Base-by-base conservation (phyloP, 2,888 invertebrate species). In the Melieria crassipennis region DNA sequence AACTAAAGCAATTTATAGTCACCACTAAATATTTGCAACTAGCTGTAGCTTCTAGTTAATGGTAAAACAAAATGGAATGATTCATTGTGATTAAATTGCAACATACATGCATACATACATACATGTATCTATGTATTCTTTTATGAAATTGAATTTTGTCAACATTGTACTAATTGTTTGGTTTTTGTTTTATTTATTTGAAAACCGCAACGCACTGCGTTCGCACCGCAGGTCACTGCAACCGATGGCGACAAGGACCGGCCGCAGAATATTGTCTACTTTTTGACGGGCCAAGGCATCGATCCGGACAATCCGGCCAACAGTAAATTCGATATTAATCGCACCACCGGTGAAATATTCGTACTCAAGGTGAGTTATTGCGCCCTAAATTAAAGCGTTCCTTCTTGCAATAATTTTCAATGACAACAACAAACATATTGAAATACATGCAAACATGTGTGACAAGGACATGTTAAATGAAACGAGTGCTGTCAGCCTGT, bases 221-320 rank as follows among this genome's bases (percentile, higher is more conserved):
- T 69, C 45, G 62, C 50, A 60, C 79, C 79, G 57, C 88, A 98
- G 98, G 98, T 98, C 77, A 94, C 94, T 72, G 98, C 98, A 57
- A 96, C 95, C 9, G 98, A 98, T 87, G 97, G 97, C 65, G 98
- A 98, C 88, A 94, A 95, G 85, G 97, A 97, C 86, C 91, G 98
- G 77, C 94, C 94, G 70, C 97, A 97, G 87, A 94, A 96, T 87
- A 97, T 98, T 86, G 96, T 97, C 50, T 98, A 98, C 88, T 96
- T 97, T 88, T 89, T 97, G 75, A 97, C 97, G 50, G 97, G 97
- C 11, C 97, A 97, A 86, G 97, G 97, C 75, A 96, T 97, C 81
- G 97, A 97, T 89, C 94, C 96, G 46, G 96, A 96, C 87, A 96
- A 97, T 89, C 95, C 96, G 64, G 94, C 94, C 75, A 97, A 97